A percentile compares a stretch with the other conserved stretches of the same genome.
phyloP scores from a whole-genome alignment of 2,797 vertebrate species.

The Alectoris magna region DNA sequence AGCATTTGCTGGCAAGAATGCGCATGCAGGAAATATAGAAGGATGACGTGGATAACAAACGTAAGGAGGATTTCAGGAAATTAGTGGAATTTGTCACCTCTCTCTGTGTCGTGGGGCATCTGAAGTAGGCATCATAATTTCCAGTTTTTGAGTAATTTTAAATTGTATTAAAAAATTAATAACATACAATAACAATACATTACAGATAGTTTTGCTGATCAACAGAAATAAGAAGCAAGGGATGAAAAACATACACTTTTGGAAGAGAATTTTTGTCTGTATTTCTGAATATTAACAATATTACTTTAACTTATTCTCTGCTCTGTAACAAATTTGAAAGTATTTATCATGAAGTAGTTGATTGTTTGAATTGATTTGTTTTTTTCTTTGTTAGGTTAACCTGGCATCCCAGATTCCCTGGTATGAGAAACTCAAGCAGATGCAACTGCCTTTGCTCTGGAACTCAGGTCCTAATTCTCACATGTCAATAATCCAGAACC shows the following conservation, averaged over 20 bases:
- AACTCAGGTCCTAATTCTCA: constrained; percentile 76
- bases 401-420: constrained; percentile 91
- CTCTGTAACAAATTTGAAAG: background rate
- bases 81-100: background rate
- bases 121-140: background rate
- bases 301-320: background rate
- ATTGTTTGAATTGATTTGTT: background rate
- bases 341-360: background rate
- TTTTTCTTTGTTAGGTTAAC: constrained; percentile 83
- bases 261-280: background rate
- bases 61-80: background rate
- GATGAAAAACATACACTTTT: background rate
- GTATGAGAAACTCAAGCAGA: constrained; percentile 90
- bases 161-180: background rate
- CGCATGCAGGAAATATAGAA: background rate
- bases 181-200: background rate
- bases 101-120: background rate
- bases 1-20: background rate
- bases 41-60: background rate
- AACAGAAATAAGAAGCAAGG: background rate
- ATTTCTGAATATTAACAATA: background rate
- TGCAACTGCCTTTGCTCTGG: constrained; percentile 90
- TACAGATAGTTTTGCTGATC: background rate
- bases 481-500: constrained; percentile 83
- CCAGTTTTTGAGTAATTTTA: background rate